A percentile compares a stretch with the other conserved stretches of the same genome.
phyloP scores from a whole-genome alignment of 2,888 invertebrate species.

The Agrenia bidenticulata region DNA sequence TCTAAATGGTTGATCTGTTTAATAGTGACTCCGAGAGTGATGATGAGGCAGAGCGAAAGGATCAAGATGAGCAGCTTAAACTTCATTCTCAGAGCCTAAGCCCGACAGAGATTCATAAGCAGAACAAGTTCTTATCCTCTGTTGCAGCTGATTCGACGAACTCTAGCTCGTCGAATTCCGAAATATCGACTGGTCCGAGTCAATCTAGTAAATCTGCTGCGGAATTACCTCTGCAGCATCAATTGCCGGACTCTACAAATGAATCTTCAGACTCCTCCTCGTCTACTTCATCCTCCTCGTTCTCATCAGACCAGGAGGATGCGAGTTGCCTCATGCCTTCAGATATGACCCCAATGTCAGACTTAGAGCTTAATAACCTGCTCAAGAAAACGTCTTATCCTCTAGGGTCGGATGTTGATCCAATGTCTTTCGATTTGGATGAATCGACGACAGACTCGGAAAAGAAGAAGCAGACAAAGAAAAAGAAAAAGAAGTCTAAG shows the following conservation, averaged over 20 bases:
- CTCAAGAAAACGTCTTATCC: slow-evolving; percentile 33
- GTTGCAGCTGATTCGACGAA: slow-evolving; percentile 2
- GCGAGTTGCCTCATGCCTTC: neutral
- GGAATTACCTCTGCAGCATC: neutral
- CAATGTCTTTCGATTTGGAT: slow-evolving; percentile 14
- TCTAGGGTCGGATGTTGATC: slow-evolving; percentile 16
- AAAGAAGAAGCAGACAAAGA: neutral
- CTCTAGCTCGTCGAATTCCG: slow-evolving; percentile 6
- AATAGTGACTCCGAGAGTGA: slow-evolving; percentile 39
- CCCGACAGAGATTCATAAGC: slow-evolving; percentile 7
- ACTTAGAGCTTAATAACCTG: slow-evolving; percentile 29
- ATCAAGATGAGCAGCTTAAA: neutral
- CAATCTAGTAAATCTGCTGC: neutral
- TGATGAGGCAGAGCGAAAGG: slow-evolving; percentile 25
- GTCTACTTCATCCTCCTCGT: slow-evolving; percentile 21
- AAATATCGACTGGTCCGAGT: neutral
- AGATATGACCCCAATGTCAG: slow-evolving; percentile 29
- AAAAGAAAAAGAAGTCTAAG: slow-evolving; percentile 33
- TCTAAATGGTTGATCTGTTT: too few species aligned
- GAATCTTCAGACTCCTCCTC: neutral
- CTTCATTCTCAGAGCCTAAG: neutral
- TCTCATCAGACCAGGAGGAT: slow-evolving; percentile 9
- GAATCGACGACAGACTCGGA: neutral
- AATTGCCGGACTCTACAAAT: neutral
- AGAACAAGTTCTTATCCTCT: slow-evolving; percentile 10